phyloP scores from a whole-genome alignment of 2,797 vertebrate genomes.

The Urosaurus nigricauda region DNA sequence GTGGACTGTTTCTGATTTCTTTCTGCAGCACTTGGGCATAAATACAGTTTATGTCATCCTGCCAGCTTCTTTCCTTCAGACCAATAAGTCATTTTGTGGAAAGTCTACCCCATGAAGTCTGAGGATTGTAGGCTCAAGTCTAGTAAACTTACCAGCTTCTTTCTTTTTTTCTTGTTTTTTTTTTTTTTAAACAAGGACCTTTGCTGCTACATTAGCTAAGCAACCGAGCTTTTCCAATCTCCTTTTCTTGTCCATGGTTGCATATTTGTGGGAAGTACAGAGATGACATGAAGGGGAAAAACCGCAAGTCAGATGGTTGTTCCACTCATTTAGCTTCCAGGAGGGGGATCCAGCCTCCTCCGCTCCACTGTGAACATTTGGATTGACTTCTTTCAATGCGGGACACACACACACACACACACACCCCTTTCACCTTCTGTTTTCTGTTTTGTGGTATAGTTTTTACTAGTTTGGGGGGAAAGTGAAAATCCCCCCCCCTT shows the following conservation, averaged over 20 bases:
- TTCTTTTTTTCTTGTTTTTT: too few relatives aligned
- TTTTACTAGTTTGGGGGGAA: conserved; percentile 38
- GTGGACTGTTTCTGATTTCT: too few relatives aligned
- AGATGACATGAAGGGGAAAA: conserved; percentile 43
- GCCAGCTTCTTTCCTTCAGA: too few relatives aligned
- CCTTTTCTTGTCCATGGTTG: conserved; percentile 44
- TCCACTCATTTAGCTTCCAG: conserved; percentile 29
- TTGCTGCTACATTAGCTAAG: conserved; percentile 24
- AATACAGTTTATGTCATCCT: too few relatives aligned
- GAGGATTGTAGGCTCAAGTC: too few relatives aligned
- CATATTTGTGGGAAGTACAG: conserved; percentile 60
- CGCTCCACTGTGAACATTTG: conserved; percentile 3
- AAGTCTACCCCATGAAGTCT: too few relatives aligned
- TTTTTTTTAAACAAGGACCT: background rate
- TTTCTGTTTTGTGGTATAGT: conserved; percentile 21
- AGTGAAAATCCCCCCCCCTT: background rate
- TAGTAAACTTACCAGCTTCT: too few relatives aligned
- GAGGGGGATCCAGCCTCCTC: background rate
- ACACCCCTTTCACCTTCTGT: background rate
- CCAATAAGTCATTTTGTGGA: too few relatives aligned
- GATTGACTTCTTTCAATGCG: background rate
- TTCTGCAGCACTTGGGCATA: too few relatives aligned
- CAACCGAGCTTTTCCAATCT: conserved; percentile 31
- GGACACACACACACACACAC: background rate
- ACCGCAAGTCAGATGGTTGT: conserved; percentile 45